Percentiles rank a stretch among this genome's conserved stretches.
phyloP scores from a whole-genome alignment of 2,797 vertebrate species.

The Lemur catta region DNA sequence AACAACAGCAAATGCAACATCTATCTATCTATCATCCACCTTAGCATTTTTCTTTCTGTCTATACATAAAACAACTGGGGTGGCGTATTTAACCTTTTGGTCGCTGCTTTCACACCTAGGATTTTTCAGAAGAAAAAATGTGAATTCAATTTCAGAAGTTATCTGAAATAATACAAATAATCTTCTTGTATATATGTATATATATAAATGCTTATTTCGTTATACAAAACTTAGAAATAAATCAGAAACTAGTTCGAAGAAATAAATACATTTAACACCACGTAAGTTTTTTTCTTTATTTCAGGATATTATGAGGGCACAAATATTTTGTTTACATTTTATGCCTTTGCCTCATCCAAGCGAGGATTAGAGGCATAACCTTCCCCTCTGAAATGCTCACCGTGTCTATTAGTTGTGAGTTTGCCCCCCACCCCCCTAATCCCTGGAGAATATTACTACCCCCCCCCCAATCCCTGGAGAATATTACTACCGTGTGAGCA shows the following conservation, averaged over 20 bases:
- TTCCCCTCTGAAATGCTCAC: too few relatives aligned
- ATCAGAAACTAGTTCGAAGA: neutral
- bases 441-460: too few relatives aligned
- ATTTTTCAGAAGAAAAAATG: neutral
- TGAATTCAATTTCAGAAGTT: neutral
- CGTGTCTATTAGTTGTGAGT: too few relatives aligned
- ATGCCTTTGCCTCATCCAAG: too few relatives aligned
- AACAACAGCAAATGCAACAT: neutral
- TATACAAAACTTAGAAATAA: neutral
- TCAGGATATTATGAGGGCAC: too few relatives aligned
- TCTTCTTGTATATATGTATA: neutral
- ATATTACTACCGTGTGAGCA: too few relatives aligned
- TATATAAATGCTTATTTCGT: neutral
- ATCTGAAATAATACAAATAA: neutral
- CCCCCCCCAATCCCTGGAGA: too few relatives aligned
- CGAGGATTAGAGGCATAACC: too few relatives aligned
- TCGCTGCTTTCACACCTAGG: neutral
- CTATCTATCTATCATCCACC: too few relatives aligned
- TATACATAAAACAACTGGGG: neutral
- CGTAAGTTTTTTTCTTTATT: too few relatives aligned
- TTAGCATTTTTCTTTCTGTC: neutral
- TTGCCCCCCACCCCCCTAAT: too few relatives aligned
- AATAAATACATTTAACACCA: neutral
- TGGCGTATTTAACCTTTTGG: neutral
- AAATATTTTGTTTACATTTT: too few relatives aligned